Evolutionary conservation across 2,113 vertebrate species (phyloP).

Genomic region (Paracanthobrama guichenoti): DNA sequence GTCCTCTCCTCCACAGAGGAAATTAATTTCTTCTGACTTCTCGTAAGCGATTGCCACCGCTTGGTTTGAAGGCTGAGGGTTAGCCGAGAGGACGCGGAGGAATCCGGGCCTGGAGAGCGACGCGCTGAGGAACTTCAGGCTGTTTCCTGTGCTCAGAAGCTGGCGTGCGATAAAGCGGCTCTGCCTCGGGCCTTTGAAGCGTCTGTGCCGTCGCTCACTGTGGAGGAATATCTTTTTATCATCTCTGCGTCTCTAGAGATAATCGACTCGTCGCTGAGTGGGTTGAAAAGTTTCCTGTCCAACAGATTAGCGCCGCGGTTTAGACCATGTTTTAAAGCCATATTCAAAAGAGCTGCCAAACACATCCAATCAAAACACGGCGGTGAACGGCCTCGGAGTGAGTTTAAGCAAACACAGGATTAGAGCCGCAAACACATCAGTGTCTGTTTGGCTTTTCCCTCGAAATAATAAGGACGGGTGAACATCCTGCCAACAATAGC

Average conservation of each 20-base stretch:
- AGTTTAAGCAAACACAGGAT: constrained; percentile 35
- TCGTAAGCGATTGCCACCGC: constrained; percentile 77
- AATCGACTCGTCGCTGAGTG: constrained; percentile 43
- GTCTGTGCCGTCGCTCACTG: background rate
- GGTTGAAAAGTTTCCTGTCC: constrained; percentile 7
- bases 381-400: background rate
- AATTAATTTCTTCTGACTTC: constrained; percentile 88
- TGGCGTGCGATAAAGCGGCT: constrained; percentile 83
- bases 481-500: constrained; percentile 6
- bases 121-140: constrained; percentile 74
- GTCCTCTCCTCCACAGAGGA: constrained; percentile 83
- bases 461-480: background rate
- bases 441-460: background rate
- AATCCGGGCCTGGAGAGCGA: background rate
- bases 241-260: constrained; percentile 52
- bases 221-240: constrained; percentile 48
- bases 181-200: constrained; percentile 65
- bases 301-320: constrained; percentile 10
- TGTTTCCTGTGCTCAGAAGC: constrained; percentile 78
- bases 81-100: background rate
- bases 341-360: constrained; percentile 15
- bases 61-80: constrained; percentile 80
- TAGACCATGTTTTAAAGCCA: background rate
- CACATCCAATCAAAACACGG: background rate
- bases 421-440: constrained; percentile 2